These are phyloP conservation scores for Conistra vaccinii DNA, from an alignment of 2,888 invertebrate genomes.

Conservation along the genomic window DNA sequence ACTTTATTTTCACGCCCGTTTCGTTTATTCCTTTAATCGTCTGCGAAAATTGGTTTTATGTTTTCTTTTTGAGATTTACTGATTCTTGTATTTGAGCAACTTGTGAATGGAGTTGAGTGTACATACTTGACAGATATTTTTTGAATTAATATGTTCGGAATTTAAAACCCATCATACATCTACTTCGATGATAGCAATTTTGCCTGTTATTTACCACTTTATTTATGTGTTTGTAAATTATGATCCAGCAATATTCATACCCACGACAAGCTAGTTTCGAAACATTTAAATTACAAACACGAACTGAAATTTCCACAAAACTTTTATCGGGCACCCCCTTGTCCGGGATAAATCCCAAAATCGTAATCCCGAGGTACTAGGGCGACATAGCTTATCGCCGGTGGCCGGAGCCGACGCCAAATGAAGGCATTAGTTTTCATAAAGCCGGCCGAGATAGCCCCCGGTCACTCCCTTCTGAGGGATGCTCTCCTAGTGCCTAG, in stretches of 20 bases:
- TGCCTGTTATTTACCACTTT: background rate
- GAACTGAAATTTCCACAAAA: constrained; percentile 78
- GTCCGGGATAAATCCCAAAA: constrained; percentile 80
- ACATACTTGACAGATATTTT: background rate
- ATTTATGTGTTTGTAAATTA: constrained; percentile 12
- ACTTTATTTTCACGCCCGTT: constrained; percentile 58
- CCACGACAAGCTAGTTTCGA: constrained; percentile 67
- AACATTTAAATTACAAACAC: constrained; percentile 83
- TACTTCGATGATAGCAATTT: background rate
- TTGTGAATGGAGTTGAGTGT: background rate
- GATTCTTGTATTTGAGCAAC: background rate
- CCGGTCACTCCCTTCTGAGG: constrained; percentile 80
- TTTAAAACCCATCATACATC: background rate
- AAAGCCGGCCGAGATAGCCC: constrained; percentile 87
- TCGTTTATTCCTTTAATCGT: constrained; percentile 54
- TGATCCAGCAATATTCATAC: constrained; percentile 31
- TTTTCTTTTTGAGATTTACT: constrained; percentile 33
- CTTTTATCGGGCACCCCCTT: constrained; percentile 81
- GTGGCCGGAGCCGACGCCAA: constrained; percentile 84
- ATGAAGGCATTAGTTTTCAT: constrained; percentile 91
- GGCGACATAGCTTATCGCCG: constrained; percentile 88
- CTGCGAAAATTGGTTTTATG: constrained; percentile 55
- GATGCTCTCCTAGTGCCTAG: constrained; percentile 77
- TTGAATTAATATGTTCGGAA: background rate
- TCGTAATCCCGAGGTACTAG: constrained; percentile 87